Evolutionary conservation across 2,888 invertebrate species (phyloP), one percentile per base, ranked within the genome.

Genomic region (Chrysina gloriosa): DNA sequence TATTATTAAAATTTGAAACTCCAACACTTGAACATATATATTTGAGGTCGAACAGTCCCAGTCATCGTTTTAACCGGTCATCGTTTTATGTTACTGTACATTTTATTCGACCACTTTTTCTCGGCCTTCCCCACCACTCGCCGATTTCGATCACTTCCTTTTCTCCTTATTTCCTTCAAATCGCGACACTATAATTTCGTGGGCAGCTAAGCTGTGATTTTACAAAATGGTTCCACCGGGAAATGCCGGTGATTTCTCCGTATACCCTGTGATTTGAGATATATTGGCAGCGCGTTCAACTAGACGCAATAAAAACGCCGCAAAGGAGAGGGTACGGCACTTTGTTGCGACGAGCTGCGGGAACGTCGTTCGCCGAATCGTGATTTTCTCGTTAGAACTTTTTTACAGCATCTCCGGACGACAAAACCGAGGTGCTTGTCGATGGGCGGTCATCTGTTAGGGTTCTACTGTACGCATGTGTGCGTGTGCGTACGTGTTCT

Each of bases 181-280:
- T 34, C 74, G 78, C 78, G 79, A 79, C 79, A 78, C 81, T 79
- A 78, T 83, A 82, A 83, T 83, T 83, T 82, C 77, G 81, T 82
- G 79, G 81, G 81, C 80, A 79, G 81, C 79, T 75, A 81, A 80
- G 80, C 80, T 79, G 80, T 82, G 81, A 82, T 83, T 83, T 82
- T 77, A 78, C 80, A 80, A 81, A 82, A 83, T 81, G 78, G 81
- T 79, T 77, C 83, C 80, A 73, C 70, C 64, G 82, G 81, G 82
- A 82, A 82, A 83, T 80, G 77, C 77, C 77, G 76, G 79, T 79
- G 77, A 79, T 80, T 80, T 79, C 78, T 76, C 71, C 78, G 78
- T 77, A 79, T 76, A 79, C 78, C 78, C 78, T 82, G 82, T 84
- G 84, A 84, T 85, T 84, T 83, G 81, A 78, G 82, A 80, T 84